Base-by-base conservation (phyloP, 2,888 invertebrate genomes). In the Sphaerophoria taeniata region DNA sequence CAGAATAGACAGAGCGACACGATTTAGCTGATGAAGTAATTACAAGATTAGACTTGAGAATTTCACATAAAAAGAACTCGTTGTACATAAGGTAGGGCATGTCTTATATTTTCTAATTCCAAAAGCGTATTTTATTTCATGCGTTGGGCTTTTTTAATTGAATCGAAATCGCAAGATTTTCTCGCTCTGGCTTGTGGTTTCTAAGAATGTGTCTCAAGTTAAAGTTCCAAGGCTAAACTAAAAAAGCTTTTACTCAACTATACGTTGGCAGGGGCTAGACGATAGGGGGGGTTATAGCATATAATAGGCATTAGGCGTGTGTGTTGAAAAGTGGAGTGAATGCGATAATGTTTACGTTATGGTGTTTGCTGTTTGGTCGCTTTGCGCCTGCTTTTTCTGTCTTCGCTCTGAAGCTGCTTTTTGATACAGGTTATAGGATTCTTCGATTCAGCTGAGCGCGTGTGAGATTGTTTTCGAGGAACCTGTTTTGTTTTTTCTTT, bases 261-360 rank as follows among this genome's bases (percentile, higher is more conserved):
- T 24, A 4, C n/a, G 33, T 11, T 45, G 24, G 24, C 24, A 24
- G 24, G 33, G 47, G 53, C 24, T 24, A 24, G 1, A 2, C 24
- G 24, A 24, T 24, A 24, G 24, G 24, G n/a, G n/a, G n/a, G n/a
- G n/a, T n/a, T n/a, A n/a, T n/a, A n/a, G n/a, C n/a, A n/a, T 14
- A 4, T 71, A 71, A 34, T 51, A 4, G 36, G 6, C n/a, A 45
- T 11, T 45, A 24, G 24, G 34, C 43, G 51, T 9, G 45, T 31
- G 12, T 47, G 45, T 24, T 24, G 2, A 24, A 24, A 24, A 24
- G 33, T 65, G 53, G 51, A 73, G 43, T 33, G 51, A 24, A 24
- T 24, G 24, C 24, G 24, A 61, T 63, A 61, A 63, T 73, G 72
- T 73, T 63, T 73, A 73, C 72, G 61, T 63, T 73, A 53, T 72